These are phyloP conservation scores for Samia ricini DNA, from an alignment of 1,140 invertebrate genomes.

Conservation along the genomic window DNA sequence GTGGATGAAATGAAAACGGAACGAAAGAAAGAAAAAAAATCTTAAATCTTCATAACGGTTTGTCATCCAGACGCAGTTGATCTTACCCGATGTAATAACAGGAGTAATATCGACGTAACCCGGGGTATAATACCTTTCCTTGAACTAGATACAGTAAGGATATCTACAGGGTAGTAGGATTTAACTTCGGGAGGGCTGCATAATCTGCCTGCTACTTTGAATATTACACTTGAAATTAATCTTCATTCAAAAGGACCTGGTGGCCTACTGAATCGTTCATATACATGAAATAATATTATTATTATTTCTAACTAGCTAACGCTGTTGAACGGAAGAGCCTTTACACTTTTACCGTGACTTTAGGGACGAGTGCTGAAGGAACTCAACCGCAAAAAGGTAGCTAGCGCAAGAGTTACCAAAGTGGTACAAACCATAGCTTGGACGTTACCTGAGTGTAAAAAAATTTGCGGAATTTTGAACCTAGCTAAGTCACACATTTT, in stretches of 20 bases:
- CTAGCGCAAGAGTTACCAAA: too few relatives aligned
- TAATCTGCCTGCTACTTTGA: neutral
- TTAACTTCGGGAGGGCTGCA: neutral
- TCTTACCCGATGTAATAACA: slow-evolving; percentile 24
- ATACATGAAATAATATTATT: too few relatives aligned
- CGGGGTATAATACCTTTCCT: slow-evolving; percentile 3
- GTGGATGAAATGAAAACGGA: too few relatives aligned
- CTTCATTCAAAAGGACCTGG: neutral
- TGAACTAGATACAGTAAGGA: neutral
- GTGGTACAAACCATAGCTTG: too few relatives aligned
- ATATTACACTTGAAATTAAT: neutral
- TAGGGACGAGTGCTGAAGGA: too few relatives aligned
- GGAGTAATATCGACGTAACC: slow-evolving; percentile 13
- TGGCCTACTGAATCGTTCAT: neutral
- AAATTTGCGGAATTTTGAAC: too few relatives aligned
- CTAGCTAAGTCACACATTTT: too few relatives aligned
- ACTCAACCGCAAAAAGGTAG: too few relatives aligned
- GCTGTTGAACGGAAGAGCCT: too few relatives aligned
- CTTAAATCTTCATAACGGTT: neutral
- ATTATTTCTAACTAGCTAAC: too few relatives aligned
- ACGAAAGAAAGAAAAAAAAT: neutral
- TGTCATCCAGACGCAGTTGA: slow-evolving; percentile 14
- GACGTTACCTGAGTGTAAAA: too few relatives aligned
- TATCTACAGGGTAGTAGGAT: neutral
- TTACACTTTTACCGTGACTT: too few relatives aligned